phyloP scores from a whole-genome alignment of 2,113 vertebrate genomes.

The Sapajus apella region DNA sequence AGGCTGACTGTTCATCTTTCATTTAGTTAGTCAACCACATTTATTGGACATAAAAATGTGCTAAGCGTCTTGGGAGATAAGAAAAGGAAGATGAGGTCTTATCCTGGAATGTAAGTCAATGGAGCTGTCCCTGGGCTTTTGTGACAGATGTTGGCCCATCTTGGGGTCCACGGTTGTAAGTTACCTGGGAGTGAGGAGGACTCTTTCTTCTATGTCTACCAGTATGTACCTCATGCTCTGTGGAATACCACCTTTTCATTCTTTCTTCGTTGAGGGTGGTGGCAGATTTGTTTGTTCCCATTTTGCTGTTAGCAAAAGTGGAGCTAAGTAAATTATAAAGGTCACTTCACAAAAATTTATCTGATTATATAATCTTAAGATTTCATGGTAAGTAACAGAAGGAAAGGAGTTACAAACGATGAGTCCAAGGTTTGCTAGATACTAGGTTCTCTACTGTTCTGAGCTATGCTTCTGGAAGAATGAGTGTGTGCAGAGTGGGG shows the following conservation, averaged over 20 bases:
- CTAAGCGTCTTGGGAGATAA: background rate
- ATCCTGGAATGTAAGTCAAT: background rate
- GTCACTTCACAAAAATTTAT: background rate
- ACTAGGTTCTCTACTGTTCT: background rate
- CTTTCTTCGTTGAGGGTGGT: background rate
- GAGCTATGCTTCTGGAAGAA: background rate
- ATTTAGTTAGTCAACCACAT: background rate
- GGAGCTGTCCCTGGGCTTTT: constrained; percentile 14
- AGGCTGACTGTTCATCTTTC: background rate
- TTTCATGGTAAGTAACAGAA: constrained; percentile 18
- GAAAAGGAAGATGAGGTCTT: background rate
- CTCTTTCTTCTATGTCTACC: background rate
- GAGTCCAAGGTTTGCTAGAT: background rate
- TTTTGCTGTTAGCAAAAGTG: constrained; percentile 21
- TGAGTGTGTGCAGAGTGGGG: background rate
- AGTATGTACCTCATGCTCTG: background rate
- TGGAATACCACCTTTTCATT: background rate
- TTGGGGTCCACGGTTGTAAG: background rate
- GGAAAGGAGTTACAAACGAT: background rate
- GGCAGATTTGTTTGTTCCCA: background rate
- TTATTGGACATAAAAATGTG: constrained; percentile 16
- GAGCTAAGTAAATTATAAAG: background rate
- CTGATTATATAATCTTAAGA: constrained; percentile 28
- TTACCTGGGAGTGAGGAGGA: background rate
- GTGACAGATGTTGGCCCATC: background rate